Conservation (phyloP, 37 sponge, comb jelly and placozoan genomes). For the Sycon ciliatum region DNA sequence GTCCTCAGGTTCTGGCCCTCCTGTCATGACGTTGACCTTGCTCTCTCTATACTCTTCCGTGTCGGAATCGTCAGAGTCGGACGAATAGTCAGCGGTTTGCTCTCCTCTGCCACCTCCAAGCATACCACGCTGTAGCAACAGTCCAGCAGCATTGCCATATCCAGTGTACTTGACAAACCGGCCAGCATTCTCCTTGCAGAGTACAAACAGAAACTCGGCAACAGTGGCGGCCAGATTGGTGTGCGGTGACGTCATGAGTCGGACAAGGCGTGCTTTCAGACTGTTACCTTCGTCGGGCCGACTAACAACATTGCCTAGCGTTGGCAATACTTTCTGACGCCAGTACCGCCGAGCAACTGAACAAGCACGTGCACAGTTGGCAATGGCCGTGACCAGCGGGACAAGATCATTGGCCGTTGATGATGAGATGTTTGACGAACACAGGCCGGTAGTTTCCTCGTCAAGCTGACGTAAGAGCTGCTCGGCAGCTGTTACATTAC, state of each 20-base stretch:
- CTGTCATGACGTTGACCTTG: constrained; percentile 67
- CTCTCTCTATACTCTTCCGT: constrained; percentile 48
- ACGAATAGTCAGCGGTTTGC: constrained; percentile 26
- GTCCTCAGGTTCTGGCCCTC: constrained; percentile 38
- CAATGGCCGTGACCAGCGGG: too few species aligned
- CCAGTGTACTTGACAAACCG: constrained; percentile 76
- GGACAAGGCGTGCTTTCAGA: constrained; percentile 53
- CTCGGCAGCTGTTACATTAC: too few species aligned
- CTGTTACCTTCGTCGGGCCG: constrained; percentile 58
- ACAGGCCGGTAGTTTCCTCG: too few species aligned
- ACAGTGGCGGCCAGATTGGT: constrained; percentile 38
- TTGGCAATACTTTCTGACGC: too few species aligned
- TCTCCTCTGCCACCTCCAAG: constrained; percentile 46
- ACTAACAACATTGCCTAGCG: constrained; percentile 37
- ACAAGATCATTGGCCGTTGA: too few species aligned
- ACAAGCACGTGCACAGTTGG: too few species aligned
- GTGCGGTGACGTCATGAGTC: constrained; percentile 46
- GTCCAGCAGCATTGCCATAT: constrained; percentile 85
- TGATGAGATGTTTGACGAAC: too few species aligned
- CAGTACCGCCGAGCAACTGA: too few species aligned
- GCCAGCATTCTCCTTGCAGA: constrained; percentile 69
- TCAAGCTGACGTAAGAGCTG: too few species aligned
- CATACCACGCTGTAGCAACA: constrained; percentile 65
- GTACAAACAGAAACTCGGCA: constrained; percentile 74
- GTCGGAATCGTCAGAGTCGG: constrained; percentile 51